Percentiles rank a stretch among this genome's conserved stretches.
These are phyloP conservation scores for Clistopyga incitator DNA, from an alignment of 2,888 invertebrate species.

Conservation along the genomic window DNA sequence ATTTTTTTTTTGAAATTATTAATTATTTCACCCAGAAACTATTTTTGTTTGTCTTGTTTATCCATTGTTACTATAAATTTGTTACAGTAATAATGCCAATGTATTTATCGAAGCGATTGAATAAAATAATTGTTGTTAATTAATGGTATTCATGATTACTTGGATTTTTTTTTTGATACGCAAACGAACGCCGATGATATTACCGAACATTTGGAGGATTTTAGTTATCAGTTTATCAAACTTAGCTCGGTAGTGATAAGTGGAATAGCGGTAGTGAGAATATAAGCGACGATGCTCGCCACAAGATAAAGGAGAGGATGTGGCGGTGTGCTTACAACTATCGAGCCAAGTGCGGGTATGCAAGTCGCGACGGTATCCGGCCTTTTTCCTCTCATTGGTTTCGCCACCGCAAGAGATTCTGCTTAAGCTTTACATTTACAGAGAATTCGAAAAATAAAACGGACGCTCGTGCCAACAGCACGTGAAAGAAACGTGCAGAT, in stretches of 20 bases:
- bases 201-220: background rate
- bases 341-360: slow-evolving; percentile 51
- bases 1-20: no score
- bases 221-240: slow-evolving; percentile 17
- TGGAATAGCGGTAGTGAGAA: background rate
- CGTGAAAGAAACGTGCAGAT: background rate
- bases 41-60: no score
- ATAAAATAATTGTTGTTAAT: no score
- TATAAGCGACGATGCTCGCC: background rate
- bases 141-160: no score
- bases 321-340: slow-evolving; percentile 54
- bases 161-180: background rate
- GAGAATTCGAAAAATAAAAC: slow-evolving; percentile 3
- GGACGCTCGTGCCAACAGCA: background rate
- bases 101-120: no score
- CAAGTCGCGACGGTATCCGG: slow-evolving; percentile 58
- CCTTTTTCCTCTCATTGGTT: slow-evolving; percentile 31
- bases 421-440: background rate
- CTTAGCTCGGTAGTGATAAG: slow-evolving; percentile 6
- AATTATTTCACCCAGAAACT: no score
- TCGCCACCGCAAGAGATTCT: slow-evolving; percentile 29
- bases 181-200: background rate
- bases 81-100: no score
- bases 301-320: slow-evolving; percentile 48
- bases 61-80: no score